Evolutionary conservation across 2,888 invertebrate genomes (phyloP), one percentile per base, ranked within the genome.

Genomic region (Pilophorus perplexus): DNA sequence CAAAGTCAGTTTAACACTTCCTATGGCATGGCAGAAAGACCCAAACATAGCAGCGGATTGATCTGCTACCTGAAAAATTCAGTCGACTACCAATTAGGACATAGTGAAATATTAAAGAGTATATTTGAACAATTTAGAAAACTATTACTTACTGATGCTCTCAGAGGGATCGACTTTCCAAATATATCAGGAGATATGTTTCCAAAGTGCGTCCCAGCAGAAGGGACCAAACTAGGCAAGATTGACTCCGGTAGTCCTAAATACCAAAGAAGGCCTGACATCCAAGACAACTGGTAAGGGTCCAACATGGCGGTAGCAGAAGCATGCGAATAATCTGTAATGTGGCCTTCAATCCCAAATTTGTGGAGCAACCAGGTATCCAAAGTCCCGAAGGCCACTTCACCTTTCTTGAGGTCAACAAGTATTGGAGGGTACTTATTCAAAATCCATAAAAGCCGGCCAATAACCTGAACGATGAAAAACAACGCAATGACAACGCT

Each of bases 361-460:
- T 89, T 90, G 79, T 93, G 88, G 62, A 96, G 76, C 54, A 98
- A 80, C 94, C 95, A 99, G 0, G 94, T 91, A 75, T 98, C 98
- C 62, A 98, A 80, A 1, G 93, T 90, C 4, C 94, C 91, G 77
- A 92, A 90, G 77, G 88, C 82, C 0, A 88, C 88, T 71, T 85
- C 82, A 38, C 85, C 83, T 54, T 79, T 78, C 69, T 78, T 76
- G 3, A 86, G 78, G 1, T 88, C 89, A 71, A 82, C 78, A 74
- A 84, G 83, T 68, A 95, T 79, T 50, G 83, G 82, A 10, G 84
- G 79, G 68, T 89, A 82, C 74, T 92, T 86, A 72, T 88, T 80
- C 33, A 94, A 77, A 22, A 85, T 86, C 90, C 93, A 93, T 62
- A 85, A 77, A 66, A 96, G 79, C 67, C 93, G 81, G 72, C 90